Base-by-base conservation (phyloP, 92 coral and sea anemone species). In the Heliopora coerulea region DNA sequence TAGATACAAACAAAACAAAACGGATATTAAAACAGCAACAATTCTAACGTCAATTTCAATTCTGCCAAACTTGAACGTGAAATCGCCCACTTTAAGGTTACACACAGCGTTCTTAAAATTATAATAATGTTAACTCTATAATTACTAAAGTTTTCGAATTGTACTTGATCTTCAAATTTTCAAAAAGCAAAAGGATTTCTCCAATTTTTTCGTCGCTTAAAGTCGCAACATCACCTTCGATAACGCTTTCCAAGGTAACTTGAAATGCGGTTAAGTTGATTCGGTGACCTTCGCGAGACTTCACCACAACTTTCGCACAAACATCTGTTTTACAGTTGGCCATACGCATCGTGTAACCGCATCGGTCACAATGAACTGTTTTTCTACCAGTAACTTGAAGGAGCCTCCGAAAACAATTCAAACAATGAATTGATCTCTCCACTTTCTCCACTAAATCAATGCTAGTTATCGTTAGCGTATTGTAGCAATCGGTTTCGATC, bases 281-380 rank as follows among this genome's bases (percentile, higher is more conserved):
- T 27, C 39, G 29, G 18, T 26, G 59, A 29, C 0, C 75, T 28
- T 77, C 62, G 21, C 24, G 37, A 37, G 42, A 37, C 14, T 80
- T 27, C 1, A 80, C 44, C 20, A 21, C 49, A 6, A 73, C 25
- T 33, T 65, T 79, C 14, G 57, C 57, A 28, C 0, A 14, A 8
- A 10, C 24, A 37, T 31, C 48, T 54, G 52, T 54, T 52, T 0
- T 21, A 26, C 48, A 64, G 72, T 64, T 64, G 8, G 46, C 37
- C 26, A 64, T 64, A 19, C 72, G 26, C 72, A 64, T 64, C 26
- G 83, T 78, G 59, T 44, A 37, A 11, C 52, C 60, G 35, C 83
- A 78, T 41, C 66, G 44, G 27, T 67, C 66, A 35, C 83, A 78
- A 66, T 78, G 77, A n/a, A 78, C 83, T 3, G 56, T 65, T 49